Base-by-base conservation (phyloP, 2,113 vertebrate species). In the Vulpes vulpes region DNA sequence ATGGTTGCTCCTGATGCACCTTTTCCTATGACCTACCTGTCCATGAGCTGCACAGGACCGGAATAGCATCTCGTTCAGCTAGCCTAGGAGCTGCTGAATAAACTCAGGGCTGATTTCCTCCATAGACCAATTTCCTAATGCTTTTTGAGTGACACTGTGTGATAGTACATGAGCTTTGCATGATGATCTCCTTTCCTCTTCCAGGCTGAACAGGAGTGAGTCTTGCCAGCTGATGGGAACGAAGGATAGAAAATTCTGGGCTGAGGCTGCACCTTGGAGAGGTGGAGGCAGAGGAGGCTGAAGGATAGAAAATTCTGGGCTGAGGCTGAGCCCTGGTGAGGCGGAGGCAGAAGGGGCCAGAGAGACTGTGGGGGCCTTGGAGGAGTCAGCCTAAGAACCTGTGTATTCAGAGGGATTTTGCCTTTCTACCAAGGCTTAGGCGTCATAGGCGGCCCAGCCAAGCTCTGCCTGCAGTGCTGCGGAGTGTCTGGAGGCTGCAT, bases 281-380 rank as follows among this genome's bases (percentile, higher is more conserved):
- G 88, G 57, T 2, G 11, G 32, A 86, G 53, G 65, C 32, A 10
- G 64, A 65, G 38, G 38, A 38, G 8, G 93, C 20, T 4, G 11
- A 89, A 3, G 27, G 25, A 30, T 25, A 67, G 85, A 85, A 81
- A 85, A 38, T 95, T 91, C 23, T 9, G 25, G 14, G 53, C 69
- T 51, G 64, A 89, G 30, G 49, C 43, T 51, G 17, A 71, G 9
- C 53, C 57, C 55, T 82, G 67, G 84, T 38, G n/a, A 90, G 88
- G 57, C 3, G 11, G 32, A 86, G 53, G 65, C 32, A 10, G 64
- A 65, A 15, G 57, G 51, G 27, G 25, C 1, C 25, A 32, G 57
- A 49, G 4, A 49, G 4, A 11, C 15, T 12, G 53, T 25, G 30
- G 11, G 15, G 0, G 3, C 23, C 51, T 15, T 0, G 4, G 35